Conservation (phyloP, 2,797 vertebrate genomes). For the Lithobates sylvaticus region DNA sequence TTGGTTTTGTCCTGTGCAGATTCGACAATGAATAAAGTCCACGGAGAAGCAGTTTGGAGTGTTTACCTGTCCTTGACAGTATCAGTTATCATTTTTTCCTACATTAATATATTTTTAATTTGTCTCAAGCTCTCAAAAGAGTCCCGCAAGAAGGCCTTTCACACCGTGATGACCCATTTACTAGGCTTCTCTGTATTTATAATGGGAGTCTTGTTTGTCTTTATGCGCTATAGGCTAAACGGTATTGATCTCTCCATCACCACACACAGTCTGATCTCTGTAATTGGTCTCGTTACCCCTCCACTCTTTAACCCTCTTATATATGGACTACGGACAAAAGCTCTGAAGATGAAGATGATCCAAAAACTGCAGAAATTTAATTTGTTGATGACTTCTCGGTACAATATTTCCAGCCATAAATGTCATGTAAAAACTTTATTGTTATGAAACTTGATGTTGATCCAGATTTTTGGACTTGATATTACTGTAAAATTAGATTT, state of each 20-base stretch:
- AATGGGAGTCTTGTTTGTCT: neutral
- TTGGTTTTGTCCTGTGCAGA: slow-evolving; percentile 1
- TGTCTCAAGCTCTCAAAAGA: slow-evolving; percentile 4
- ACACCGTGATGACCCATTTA: slow-evolving; percentile 39
- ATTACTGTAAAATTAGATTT: too few relatives aligned
- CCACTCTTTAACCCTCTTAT: slow-evolving; percentile 21
- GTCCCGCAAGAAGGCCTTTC: neutral
- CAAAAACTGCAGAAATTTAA: slow-evolving; percentile 2
- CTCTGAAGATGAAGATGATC: slow-evolving; percentile 1
- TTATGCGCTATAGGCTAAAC: slow-evolving; percentile 1
- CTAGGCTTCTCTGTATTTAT: slow-evolving; percentile 35
- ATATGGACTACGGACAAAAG: slow-evolving; percentile 37
- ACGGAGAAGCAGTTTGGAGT: neutral
- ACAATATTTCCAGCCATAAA: too few relatives aligned
- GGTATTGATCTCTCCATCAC: neutral
- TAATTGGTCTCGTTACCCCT: neutral
- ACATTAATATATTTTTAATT: slow-evolving; percentile 5
- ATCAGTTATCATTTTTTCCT: neutral
- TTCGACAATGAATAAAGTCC: neutral
- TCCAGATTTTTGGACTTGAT: too few relatives aligned
- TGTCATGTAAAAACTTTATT: too few relatives aligned
- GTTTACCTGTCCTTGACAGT: neutral
- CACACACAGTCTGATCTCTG: neutral
- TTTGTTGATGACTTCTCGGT: too few relatives aligned
- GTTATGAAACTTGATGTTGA: too few relatives aligned